Conservation (phyloP, 2,888 invertebrate species). For the Drosophila peninsularis region DNA sequence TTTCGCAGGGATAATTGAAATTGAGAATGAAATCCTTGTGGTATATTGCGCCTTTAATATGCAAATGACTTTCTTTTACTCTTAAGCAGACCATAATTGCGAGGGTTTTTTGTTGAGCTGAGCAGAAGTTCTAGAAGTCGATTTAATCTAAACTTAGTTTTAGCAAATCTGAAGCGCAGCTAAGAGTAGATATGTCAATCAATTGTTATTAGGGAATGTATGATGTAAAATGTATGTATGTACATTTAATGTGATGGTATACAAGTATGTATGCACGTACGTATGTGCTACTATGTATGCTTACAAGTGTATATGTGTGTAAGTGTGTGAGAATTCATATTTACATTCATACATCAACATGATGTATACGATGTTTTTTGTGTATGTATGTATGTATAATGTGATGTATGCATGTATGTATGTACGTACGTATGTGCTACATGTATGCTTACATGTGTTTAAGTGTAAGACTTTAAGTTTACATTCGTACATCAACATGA, state of each 20-base stretch:
- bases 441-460: background rate
- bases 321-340: background rate
- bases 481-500: background rate
- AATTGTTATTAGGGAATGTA: background rate
- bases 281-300: background rate
- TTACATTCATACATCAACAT: background rate
- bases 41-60: conserved; percentile 9
- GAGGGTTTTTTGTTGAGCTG: background rate
- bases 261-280: background rate
- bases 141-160: background rate
- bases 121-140: background rate
- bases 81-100: conserved; percentile 15
- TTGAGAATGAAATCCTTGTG: conserved; percentile 12
- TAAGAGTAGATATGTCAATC: background rate
- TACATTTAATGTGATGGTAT: no score
- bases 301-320: background rate
- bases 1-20: conserved; percentile 38
- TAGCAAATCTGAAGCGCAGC: background rate
- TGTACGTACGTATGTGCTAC: background rate
- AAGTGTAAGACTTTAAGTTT: background rate
- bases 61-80: background rate
- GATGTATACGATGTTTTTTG: background rate
- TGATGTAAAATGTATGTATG: background rate
- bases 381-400: background rate
- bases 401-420: background rate